phyloP scores from a whole-genome alignment of 2,888 invertebrate genomes.

The Rhabditoides inermis region DNA sequence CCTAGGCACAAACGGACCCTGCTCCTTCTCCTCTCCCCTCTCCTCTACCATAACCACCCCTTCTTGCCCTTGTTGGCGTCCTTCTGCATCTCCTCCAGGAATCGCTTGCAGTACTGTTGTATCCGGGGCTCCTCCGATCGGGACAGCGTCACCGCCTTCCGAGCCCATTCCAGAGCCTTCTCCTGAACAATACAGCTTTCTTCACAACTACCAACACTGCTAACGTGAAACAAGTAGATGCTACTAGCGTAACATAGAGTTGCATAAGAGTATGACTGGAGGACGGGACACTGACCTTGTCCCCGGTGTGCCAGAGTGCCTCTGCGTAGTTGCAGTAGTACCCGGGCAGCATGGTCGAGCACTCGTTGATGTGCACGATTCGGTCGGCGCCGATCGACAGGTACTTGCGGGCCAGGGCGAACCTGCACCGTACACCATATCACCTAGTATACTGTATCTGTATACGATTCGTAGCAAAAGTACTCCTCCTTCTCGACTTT shows the following conservation, averaged over 20 bases:
- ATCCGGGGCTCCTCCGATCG: slow-evolving; percentile 22
- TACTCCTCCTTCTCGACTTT: background rate
- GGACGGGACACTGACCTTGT: slow-evolving; percentile 14
- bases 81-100: slow-evolving; percentile 54
- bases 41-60: too few relatives aligned
- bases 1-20: too few relatives aligned
- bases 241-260: background rate
- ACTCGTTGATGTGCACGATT: slow-evolving; percentile 58
- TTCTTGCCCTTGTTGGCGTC: slow-evolving; percentile 64
- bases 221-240: background rate
- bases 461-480: background rate
- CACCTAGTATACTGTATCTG: background rate
- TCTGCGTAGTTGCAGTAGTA: slow-evolving; percentile 75
- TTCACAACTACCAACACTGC: slow-evolving; percentile 50
- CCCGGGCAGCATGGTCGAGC: slow-evolving; percentile 54
- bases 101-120: slow-evolving; percentile 22
- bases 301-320: slow-evolving; percentile 67
- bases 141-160: slow-evolving; percentile 32
- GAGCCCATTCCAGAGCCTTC: slow-evolving; percentile 56
- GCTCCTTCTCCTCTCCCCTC: too few relatives aligned
- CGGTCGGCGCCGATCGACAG: slow-evolving; percentile 66
- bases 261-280: too few relatives aligned
- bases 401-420: slow-evolving; percentile 66
- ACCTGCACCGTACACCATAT: slow-evolving; percentile 57
- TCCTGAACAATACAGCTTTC: slow-evolving; percentile 66